phyloP scores from a whole-genome alignment of 2,113 vertebrate species.

The Pagrus major region DNA sequence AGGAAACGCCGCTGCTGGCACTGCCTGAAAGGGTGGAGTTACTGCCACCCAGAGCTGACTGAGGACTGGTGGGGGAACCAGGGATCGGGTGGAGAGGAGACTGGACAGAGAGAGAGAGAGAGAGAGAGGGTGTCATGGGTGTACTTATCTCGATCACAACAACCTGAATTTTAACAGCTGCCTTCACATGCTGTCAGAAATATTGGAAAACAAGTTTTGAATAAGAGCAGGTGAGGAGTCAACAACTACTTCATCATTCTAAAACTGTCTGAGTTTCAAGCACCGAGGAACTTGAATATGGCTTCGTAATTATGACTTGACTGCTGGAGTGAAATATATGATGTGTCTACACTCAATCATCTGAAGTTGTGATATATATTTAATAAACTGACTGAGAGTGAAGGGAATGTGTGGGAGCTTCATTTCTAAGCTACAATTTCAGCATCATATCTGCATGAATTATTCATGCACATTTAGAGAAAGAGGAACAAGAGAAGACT shows the following conservation, averaged over 20 bases:
- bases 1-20: constrained; percentile 96
- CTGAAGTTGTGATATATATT: not conserved
- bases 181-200: constrained; percentile 21
- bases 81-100: constrained; percentile 96
- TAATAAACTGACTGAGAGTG: constrained; percentile 2
- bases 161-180: not conserved
- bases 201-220: not conserved
- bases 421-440: too few species aligned
- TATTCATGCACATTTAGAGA: not conserved
- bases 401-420: constrained; percentile 14
- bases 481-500: not conserved
- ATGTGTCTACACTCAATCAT: not conserved
- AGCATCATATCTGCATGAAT: not conserved
- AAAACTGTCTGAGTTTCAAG: not conserved
- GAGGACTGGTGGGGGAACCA: constrained; percentile 94
- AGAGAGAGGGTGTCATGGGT: constrained; percentile 9
- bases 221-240: not conserved
- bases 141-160: not conserved
- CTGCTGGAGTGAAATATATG: not conserved
- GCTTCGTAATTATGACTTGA: constrained; percentile 21
- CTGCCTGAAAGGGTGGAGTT: constrained; percentile 97
- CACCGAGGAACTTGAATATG: not conserved
- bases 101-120: constrained; percentile 76
- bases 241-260: constrained; percentile 17
- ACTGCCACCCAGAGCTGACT: constrained; percentile 94